phyloP scores from a whole-genome alignment of 1,140 invertebrate genomes.

The Alviniconcha marisindica region DNA sequence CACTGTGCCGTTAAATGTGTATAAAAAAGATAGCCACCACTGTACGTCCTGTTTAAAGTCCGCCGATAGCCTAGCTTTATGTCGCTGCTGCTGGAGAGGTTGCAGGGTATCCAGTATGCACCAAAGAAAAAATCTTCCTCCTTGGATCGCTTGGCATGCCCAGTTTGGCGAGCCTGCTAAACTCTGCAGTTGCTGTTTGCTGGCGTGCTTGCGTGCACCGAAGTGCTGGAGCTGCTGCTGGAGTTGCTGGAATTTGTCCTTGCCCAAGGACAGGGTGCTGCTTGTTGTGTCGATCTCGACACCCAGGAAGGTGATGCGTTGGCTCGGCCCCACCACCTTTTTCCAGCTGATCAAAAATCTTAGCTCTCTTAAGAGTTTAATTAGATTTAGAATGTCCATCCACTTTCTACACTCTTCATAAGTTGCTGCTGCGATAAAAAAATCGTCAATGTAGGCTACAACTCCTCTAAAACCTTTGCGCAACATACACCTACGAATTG shows the following conservation, averaged over 20 bases:
- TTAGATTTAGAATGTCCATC: not conserved
- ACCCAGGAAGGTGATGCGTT: constrained; percentile 1
- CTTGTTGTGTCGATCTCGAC: not conserved
- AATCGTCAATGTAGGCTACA: too few species aligned
- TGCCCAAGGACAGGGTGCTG: constrained; percentile 9
- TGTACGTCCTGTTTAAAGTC: not conserved
- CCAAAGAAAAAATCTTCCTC: constrained; percentile 9
- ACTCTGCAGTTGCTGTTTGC: constrained; percentile 4
- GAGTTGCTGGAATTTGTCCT: not conserved
- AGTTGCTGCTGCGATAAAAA: not conserved
- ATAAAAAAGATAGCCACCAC: not conserved
- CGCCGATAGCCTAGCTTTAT: not conserved
- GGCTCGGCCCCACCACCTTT: constrained; percentile 19
- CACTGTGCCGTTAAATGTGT: not conserved
- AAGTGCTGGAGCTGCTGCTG: not conserved
- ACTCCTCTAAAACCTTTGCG: too few species aligned
- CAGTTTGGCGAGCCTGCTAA: constrained; percentile 2
- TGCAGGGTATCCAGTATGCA: not conserved
- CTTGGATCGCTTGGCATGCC: not conserved
- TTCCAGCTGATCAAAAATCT: constrained; percentile 11
- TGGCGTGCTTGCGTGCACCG: not conserved
- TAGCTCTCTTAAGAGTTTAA: not conserved
- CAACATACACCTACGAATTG: too few species aligned
- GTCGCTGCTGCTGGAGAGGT: not conserved
- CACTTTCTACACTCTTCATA: not conserved